phyloP scores from a whole-genome alignment of 2,113 vertebrate species.

The Onychostruthus taczanowskii region DNA sequence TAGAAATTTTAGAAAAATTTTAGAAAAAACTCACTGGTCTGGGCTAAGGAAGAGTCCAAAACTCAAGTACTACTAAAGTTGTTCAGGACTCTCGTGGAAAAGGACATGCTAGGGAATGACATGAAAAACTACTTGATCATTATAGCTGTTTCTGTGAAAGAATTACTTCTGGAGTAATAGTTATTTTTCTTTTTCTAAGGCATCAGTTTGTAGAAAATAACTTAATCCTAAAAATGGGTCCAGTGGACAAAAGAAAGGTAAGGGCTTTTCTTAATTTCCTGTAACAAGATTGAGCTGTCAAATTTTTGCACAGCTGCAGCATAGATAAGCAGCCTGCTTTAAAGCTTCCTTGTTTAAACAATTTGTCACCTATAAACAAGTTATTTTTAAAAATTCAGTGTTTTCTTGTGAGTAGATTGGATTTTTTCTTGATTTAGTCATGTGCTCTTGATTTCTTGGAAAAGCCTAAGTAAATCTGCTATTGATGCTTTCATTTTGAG shows the following conservation, averaged over 20 bases:
- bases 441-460: not conserved
- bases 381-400: not conserved
- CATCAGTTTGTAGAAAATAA: constrained; percentile 99
- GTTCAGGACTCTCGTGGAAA: not conserved
- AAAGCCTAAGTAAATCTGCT: not conserved
- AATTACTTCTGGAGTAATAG: not conserved
- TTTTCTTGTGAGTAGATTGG: not conserved
- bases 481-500: not conserved
- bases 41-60: not conserved
- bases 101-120: not conserved
- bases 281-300: not conserved
- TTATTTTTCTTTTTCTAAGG: constrained; percentile 74
- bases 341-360: not conserved
- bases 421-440: not conserved
- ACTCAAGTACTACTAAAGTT: not conserved
- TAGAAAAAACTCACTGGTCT: not conserved
- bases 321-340: not conserved
- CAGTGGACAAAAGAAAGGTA: constrained; percentile 98
- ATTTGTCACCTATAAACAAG: not conserved
- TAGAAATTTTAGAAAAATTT: not conserved
- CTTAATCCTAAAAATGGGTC: constrained; percentile 98
- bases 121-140: not conserved
- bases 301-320: not conserved
- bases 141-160: not conserved
- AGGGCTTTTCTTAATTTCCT: not conserved